A percentile compares a stretch with the other conserved stretches of the same genome.
Conservation (phyloP, 2,888 invertebrate species). For the Scelioninae gen. 1 region DNA sequence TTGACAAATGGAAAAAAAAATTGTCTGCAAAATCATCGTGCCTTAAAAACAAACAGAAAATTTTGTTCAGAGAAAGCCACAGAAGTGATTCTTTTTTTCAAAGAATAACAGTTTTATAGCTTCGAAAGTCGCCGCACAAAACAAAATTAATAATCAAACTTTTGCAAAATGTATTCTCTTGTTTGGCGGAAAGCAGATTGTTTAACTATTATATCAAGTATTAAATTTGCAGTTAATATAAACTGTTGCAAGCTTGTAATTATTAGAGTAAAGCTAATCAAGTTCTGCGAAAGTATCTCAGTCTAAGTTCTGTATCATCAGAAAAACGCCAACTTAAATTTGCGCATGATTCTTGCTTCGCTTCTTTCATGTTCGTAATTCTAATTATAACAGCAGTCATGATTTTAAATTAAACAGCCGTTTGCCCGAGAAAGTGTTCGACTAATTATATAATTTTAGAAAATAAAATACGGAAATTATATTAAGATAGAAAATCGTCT, state of each 20-base stretch:
- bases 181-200: conserved; percentile 16
- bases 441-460: no score
- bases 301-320: conserved; percentile 13
- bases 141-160: conserved; percentile 14
- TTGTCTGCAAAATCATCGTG: no score
- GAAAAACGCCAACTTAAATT: neutral
- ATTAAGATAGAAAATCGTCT: no score
- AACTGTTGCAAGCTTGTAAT: conserved; percentile 18
- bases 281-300: conserved; percentile 5
- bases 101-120: neutral
- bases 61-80: no score
- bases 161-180: conserved; percentile 11
- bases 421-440: no score
- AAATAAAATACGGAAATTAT: no score
- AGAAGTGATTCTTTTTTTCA: neutral
- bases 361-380: neutral
- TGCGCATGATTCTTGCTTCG: neutral
- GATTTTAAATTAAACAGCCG: no score
- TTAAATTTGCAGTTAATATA: conserved; percentile 10
- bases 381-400: no score
- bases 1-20: no score
- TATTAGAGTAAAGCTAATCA: conserved; percentile 16
- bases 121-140: conserved; percentile 1
- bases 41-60: no score
- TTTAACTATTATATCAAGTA: conserved; percentile 12